These are phyloP conservation scores for Syndactyla subalaris DNA, from an alignment of 2,797 vertebrate genomes.

Conservation along the genomic window DNA sequence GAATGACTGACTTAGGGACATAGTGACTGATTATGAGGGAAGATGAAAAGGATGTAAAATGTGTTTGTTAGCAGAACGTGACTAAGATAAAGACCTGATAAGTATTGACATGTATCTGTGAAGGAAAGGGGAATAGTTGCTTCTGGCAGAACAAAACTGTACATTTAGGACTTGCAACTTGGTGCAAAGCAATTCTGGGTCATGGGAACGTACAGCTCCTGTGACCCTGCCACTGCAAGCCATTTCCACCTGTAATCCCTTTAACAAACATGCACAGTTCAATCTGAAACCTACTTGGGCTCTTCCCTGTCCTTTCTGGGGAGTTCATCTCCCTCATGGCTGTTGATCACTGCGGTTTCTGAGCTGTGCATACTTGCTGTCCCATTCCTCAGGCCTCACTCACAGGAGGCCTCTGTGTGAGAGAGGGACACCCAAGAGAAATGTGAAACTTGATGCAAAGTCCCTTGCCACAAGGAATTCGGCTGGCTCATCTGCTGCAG, in stretches of 20 bases:
- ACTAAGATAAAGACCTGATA: constrained; percentile 4
- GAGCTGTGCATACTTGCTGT: neutral
- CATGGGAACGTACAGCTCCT: accelerated
- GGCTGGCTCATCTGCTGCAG: neutral
- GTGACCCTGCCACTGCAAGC: neutral
- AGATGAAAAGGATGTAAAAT: neutral
- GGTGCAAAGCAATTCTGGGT: neutral
- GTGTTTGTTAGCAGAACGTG: neutral
- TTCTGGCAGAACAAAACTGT: neutral
- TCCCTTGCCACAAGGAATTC: neutral
- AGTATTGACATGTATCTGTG: neutral
- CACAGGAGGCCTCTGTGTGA: constrained; percentile 9
- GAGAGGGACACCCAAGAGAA: constrained; percentile 38
- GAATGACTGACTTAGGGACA: neutral
- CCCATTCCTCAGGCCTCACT: constrained; percentile 40
- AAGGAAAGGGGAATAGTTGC: neutral
- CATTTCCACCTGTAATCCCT: neutral
- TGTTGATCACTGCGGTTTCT: neutral
- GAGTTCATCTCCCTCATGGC: neutral
- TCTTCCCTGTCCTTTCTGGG: neutral
- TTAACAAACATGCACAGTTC: neutral
- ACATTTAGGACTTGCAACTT: neutral
- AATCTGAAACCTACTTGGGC: neutral
- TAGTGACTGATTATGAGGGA: neutral
- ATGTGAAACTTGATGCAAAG: constrained; percentile 6